Percentiles rank a stretch among this genome's conserved stretches.
Evolutionary conservation across 2,888 invertebrate genomes (phyloP).

Genomic region (Strigamia transsilvanica): DNA sequence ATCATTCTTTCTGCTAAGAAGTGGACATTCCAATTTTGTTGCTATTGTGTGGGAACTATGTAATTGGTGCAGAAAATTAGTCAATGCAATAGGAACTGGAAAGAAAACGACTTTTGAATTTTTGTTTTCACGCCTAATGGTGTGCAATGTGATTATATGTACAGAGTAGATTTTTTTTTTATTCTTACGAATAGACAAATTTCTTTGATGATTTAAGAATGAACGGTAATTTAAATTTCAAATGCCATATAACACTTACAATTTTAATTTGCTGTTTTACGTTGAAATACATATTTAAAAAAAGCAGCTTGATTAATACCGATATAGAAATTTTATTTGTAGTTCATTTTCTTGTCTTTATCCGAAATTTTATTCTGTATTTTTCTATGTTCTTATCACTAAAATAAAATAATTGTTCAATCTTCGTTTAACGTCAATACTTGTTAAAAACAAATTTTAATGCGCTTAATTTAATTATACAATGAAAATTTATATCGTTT

Average conservation of each 20-base stretch:
- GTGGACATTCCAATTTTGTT: slow-evolving; percentile 18
- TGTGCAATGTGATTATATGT: neutral
- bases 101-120: neutral
- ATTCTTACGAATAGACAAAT: neutral
- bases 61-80: neutral
- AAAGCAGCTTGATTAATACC: slow-evolving; percentile 40
- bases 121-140: neutral
- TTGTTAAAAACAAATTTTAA: slow-evolving; percentile 34
- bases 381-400: slow-evolving; percentile 49
- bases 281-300: slow-evolving; percentile 39
- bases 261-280: neutral
- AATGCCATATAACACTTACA: neutral
- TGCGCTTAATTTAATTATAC: slow-evolving; percentile 21
- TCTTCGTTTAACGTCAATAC: neutral
- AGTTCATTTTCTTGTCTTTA: slow-evolving; percentile 44
- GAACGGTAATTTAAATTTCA: neutral
- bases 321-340: slow-evolving; percentile 40
- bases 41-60: neutral
- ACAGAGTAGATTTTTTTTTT: slow-evolving; percentile 11
- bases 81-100: slow-evolving; percentile 34
- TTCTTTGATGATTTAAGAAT: neutral
- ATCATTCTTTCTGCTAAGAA: neutral
- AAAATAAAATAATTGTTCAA: slow-evolving; percentile 15
- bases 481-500: neutral
- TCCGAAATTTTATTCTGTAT: slow-evolving; percentile 34